Conservation (phyloP, 2,113 vertebrate genomes). For the Seriola quinqueradiata region DNA sequence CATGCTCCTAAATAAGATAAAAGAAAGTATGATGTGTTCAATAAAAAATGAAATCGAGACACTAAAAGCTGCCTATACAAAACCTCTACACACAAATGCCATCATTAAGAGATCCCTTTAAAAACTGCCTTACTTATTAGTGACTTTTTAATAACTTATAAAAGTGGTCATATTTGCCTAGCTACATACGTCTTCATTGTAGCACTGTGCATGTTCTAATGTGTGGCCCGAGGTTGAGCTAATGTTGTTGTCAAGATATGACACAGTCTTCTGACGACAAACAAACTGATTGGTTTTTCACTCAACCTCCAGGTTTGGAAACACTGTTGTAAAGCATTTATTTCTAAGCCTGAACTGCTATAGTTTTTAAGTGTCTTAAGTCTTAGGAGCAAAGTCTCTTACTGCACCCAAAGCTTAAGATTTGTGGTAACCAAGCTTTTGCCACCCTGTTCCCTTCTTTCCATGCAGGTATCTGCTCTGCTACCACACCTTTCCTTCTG, state of each 20-base stretch:
- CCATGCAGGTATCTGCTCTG: constrained; percentile 92
- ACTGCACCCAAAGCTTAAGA: not conserved
- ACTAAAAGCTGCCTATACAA: not conserved
- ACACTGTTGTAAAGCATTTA: not conserved
- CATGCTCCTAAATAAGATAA: not conserved
- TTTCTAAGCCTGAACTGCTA: not conserved
- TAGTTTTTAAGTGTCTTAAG: not conserved
- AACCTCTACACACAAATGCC: too few relatives aligned
- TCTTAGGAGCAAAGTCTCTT: not conserved
- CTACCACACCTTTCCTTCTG: constrained; percentile 94
- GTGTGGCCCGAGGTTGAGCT: too few relatives aligned
- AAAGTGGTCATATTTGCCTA: too few relatives aligned
- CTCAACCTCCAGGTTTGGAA: too few relatives aligned
- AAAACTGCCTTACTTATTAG: too few relatives aligned
- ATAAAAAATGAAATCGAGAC: not conserved
- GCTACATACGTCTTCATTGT: too few relatives aligned
- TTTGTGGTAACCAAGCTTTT: not conserved
- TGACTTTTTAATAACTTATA: too few relatives aligned
- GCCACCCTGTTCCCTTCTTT: not conserved
- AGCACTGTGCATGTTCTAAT: too few relatives aligned
- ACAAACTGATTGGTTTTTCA: not conserved
- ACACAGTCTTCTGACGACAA: not conserved
- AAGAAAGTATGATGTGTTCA: not conserved
- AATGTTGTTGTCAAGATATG: not conserved
- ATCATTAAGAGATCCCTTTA: too few relatives aligned